phyloP scores from a whole-genome alignment of 2,113 vertebrate species.

The Synchiropus splendidus region DNA sequence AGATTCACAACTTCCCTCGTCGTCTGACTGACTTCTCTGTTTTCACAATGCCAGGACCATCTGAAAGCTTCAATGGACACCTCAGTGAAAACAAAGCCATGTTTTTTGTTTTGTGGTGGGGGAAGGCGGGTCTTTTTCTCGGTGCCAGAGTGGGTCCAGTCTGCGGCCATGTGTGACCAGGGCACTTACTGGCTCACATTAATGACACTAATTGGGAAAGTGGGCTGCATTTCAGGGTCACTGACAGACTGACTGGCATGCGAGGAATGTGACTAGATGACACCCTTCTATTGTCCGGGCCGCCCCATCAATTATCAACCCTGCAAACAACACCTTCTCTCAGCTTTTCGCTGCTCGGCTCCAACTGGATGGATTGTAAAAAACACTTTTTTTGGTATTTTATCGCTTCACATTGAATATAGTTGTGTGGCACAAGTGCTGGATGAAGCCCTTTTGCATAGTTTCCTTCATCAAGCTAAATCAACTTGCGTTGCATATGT shows the following conservation, averaged over 20 bases:
- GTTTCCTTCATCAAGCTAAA: too few relatives aligned
- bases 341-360: conserved; percentile 8
- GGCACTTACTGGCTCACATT: conserved; percentile 56
- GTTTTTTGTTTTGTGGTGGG: conserved; percentile 29
- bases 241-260: conserved; percentile 55
- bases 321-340: conserved; percentile 28
- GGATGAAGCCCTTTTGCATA: too few relatives aligned
- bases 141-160: conserved; percentile 43
- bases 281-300: conserved; percentile 47
- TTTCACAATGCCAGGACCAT: conserved; percentile 13
- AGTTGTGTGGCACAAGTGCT: too few relatives aligned
- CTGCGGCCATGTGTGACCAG: conserved; percentile 58
- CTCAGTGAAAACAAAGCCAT: conserved; percentile 28
- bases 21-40: too few relatives aligned
- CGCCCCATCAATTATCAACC: conserved; percentile 31
- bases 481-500: too few relatives aligned
- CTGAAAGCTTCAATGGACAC: conserved; percentile 22
- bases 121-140: conserved; percentile 30
- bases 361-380: background rate
- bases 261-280: conserved; percentile 54
- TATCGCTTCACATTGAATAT: too few relatives aligned
- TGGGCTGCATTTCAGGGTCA: conserved; percentile 61
- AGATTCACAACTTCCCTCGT: too few relatives aligned
- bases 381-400: too few relatives aligned
- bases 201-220: conserved; percentile 67